Evolutionary conservation across 2,113 vertebrate species (phyloP), one percentile per base, ranked within the genome.

Genomic region (Galemys pyrenaicus): DNA sequence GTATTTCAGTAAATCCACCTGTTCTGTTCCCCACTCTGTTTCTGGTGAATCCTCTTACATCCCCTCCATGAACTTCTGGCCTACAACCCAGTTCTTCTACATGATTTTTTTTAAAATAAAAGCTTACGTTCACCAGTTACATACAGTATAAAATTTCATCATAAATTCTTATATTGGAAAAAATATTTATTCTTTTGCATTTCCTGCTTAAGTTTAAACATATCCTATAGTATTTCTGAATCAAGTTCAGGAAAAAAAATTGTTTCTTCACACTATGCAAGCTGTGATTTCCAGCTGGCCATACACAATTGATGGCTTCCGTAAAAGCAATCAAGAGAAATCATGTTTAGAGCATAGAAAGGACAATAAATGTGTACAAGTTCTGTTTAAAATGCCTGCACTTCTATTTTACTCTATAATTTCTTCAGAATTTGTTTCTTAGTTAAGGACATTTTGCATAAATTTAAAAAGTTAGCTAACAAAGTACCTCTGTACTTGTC

Each of bases 151-250:
- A 79, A 51, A 54, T 62, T 83, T 74, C 68, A 80, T 49, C 20
- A 20, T 54, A 46, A 62, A 7, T 84, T 84, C 32, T 89, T 32
- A 88, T 41, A 15, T 26, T 75, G 65, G 16, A 91, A 46, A 77
- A 88, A 85, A 89, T 46, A 83, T 79, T 74, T 67, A 86, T 32
- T 90, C 32, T 58, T 54, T 92, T 80, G 8, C 26, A 85, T 77
- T 56, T 49, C 17, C 32, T 58, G 12, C 41, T 51, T 81, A 89
- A 89, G 51, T 62, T 89, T 74, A 65, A 92, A 73, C 9, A 39
- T 74, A 30, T 7, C 3, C 22, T 51, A 60, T 46, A 49, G 6
- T 71, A 12, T 79, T 92, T 96, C 15, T 58, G 17, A 67, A 44
- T 54, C 17, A 93, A 88, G 51, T 4, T 60, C n/a, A 70, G 46